Conservation (phyloP, 92 coral and sea anemone species). For the Porites rus region DNA sequence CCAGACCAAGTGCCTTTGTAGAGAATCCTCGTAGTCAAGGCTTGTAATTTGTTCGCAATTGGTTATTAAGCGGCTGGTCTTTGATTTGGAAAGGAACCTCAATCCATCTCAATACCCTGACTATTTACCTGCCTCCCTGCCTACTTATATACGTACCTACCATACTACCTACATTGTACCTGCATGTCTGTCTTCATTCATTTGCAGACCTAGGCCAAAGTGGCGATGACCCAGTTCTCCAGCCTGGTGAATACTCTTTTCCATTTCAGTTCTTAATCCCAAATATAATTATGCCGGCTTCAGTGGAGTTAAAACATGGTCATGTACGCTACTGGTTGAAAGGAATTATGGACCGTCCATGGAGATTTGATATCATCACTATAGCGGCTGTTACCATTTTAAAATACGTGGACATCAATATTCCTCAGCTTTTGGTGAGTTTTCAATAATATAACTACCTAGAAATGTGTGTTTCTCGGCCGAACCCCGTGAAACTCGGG, state of each 20-base stretch:
- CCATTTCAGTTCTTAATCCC: constrained; percentile 94
- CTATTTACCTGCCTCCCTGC: too few relatives aligned
- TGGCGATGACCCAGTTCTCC: constrained; percentile 87
- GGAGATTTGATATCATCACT: constrained; percentile 94
- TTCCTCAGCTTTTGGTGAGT: constrained; percentile 75
- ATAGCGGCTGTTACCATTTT: constrained; percentile 86
- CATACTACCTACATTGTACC: too few relatives aligned
- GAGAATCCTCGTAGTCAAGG: too few relatives aligned
- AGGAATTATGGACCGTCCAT: constrained; percentile 91
- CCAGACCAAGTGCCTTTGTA: too few relatives aligned
- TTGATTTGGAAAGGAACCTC: too few relatives aligned
- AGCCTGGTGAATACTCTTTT: constrained; percentile 82
- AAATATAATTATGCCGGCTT: constrained; percentile 79
- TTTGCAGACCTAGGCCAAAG: constrained; percentile 75
- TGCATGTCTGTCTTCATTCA: neutral
- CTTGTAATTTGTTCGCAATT: too few relatives aligned
- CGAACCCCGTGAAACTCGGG: too few relatives aligned
- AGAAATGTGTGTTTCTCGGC: neutral
- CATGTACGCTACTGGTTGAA: constrained; percentile 90
- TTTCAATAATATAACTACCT: neutral
- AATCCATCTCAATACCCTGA: too few relatives aligned
- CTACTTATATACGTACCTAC: too few relatives aligned
- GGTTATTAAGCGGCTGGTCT: too few relatives aligned
- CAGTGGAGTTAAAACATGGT: constrained; percentile 88
- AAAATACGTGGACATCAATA: constrained; percentile 90